Evolutionary conservation across 2,797 vertebrate species (phyloP).

Genomic region (Nannoperca obscura): DNA sequence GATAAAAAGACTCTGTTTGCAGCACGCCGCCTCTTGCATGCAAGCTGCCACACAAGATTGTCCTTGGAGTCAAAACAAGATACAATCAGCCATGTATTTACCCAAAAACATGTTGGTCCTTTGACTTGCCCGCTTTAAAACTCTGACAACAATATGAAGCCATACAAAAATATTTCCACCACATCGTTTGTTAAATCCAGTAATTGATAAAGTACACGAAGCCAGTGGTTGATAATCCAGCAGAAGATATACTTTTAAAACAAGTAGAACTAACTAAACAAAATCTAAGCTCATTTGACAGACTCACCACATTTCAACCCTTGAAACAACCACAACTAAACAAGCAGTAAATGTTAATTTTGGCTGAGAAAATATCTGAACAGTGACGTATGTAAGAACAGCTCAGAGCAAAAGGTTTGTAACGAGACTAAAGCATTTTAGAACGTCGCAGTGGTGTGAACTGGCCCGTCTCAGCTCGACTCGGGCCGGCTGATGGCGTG

Average conservation of each 20-base stretch:
- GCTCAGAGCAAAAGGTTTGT: no score
- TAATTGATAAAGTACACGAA: neutral
- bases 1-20: neutral
- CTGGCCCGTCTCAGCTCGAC: no score
- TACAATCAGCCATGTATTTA: constrained; percentile 19
- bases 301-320: neutral
- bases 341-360: neutral
- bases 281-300: neutral
- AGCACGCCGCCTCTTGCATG: neutral
- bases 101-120: constrained; percentile 1
- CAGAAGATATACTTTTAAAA: no score
- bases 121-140: neutral
- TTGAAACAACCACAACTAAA: neutral
- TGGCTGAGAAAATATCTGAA: no score
- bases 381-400: no score
- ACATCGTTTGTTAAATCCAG: neutral
- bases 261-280: neutral
- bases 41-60: neutral
- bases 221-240: neutral
- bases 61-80: neutral
- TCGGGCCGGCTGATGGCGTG: no score
- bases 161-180: neutral
- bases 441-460: no score
- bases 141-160: no score
- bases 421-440: no score